Evolutionary conservation across 2,113 vertebrate species (phyloP).

Genomic region (Stercorarius parasiticus): DNA sequence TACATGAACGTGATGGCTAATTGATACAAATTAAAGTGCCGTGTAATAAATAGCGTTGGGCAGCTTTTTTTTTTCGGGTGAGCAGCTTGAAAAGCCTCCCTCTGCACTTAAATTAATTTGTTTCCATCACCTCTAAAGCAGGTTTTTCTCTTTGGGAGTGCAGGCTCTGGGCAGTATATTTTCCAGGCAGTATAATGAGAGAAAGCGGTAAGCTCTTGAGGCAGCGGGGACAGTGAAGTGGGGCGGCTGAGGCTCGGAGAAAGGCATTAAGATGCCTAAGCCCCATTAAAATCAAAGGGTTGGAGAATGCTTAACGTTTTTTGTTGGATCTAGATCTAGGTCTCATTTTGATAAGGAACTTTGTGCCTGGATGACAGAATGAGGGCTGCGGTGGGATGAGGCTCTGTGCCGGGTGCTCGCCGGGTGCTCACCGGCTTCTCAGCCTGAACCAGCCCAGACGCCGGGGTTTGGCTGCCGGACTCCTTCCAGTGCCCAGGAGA

Average conservation of each 20-base stretch:
- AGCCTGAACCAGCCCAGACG: not conserved
- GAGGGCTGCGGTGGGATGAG: not conserved
- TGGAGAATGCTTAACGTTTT: not conserved
- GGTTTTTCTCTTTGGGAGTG: not conserved
- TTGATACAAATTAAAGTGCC: not conserved
- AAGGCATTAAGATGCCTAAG: not conserved
- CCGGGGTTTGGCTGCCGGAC: not conserved
- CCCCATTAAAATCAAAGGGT: not conserved
- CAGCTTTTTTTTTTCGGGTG: not conserved
- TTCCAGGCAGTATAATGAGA: not conserved
- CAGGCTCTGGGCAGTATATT: not conserved
- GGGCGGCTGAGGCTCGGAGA: not conserved
- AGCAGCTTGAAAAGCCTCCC: not conserved
- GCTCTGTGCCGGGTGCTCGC: not conserved
- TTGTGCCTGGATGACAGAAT: fast-evolving
- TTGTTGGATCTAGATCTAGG: not conserved
- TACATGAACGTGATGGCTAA: not conserved
- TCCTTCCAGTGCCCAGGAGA: not conserved
- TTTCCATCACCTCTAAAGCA: not conserved
- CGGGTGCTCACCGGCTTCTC: not conserved
- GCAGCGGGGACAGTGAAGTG: not conserved
- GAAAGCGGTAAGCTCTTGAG: not conserved
- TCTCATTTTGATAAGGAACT: not conserved
- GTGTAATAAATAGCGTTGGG: not conserved
- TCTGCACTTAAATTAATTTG: not conserved